Base-by-base conservation (phyloP, 2,888 invertebrate genomes). In the Trachelus stipa region DNA sequence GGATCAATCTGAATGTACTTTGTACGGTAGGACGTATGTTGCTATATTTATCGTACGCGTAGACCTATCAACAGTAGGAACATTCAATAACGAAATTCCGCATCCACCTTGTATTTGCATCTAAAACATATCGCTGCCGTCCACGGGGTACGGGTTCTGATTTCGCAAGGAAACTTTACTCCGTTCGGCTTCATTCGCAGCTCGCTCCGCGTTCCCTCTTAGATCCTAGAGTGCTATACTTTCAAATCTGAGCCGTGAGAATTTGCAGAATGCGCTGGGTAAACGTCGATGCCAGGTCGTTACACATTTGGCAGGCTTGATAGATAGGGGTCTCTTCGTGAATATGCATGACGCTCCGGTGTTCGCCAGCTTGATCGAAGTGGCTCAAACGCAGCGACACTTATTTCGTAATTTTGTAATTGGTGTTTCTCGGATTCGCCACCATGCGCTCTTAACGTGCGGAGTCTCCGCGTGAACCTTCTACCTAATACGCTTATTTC, bases 321-420 rank as follows among this genome's bases (percentile, higher is more conserved):
- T 80, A 76, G 80, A 81, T 80, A 56, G 56, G 56, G 56, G 81
- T 79, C 73, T 31, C 76, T 69, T 79, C 80, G 78, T 82, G 83
- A 84, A 85, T 84, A 86, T 83, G 81, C 83, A 84, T 80, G 77
- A 83, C 68, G 69, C 74, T 56, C 56, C 23, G 56, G 23, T 56
- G 56, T 23, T 23, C 23, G 56, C 56, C 56, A 56, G 56, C 56
- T 56, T 23, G 56, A 56, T 56, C 56, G 23, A 56, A 56, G 56
- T 56, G 56, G 23, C 56, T 56, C 56, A 56, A 56, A 56, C 23
- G 56, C 56, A 56, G 56, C 56, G 56, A 56, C 56, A 56, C 23
- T 56, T 56, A 9, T 56, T 56, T 56, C 56, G 56, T 23, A 56
- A 56, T 56, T 56, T 56, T 23, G 2, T 56, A 56, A 56, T 56